Percentiles rank a stretch among this genome's conserved stretches.
These are phyloP conservation scores for Sebastes elongatus DNA, from an alignment of 2,797 vertebrate genomes.

Conservation along the genomic window DNA sequence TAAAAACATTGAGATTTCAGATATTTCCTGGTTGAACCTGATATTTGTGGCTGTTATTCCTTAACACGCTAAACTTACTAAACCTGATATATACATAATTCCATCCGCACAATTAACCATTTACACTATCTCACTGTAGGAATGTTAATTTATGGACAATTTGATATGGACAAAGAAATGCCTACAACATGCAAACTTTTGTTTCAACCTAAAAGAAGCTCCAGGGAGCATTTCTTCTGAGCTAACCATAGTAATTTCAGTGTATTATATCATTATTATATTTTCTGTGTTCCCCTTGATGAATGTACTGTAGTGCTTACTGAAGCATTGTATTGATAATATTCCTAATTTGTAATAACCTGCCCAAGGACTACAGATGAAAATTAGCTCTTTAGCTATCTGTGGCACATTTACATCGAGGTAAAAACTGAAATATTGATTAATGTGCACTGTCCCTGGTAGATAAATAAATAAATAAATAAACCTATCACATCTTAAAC, in stretches of 20 bases:
- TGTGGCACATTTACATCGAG: no score
- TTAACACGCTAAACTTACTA: constrained; percentile 22
- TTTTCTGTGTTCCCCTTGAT: background rate
- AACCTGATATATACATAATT: constrained; percentile 20
- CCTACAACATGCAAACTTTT: background rate
- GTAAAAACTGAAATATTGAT: no score
- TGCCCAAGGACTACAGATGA: no score
- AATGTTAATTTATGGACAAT: background rate
- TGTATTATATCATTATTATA: background rate
- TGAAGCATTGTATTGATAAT: no score
- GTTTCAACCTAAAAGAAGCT: background rate
- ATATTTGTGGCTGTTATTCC: constrained; percentile 50
- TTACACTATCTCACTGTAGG: background rate
- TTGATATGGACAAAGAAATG: background rate
- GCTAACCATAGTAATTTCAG: background rate
- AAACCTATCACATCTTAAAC: background rate
- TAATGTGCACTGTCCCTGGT: no score
- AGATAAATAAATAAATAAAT: background rate
- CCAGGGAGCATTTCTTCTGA: background rate
- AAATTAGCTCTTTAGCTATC: no score
- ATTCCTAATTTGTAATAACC: no score
- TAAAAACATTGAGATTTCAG: constrained; percentile 66
- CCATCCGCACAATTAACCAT: constrained; percentile 2
- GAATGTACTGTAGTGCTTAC: background rate
- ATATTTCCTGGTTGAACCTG: constrained; percentile 59